Percentiles rank a stretch among this genome's conserved stretches.
Evolutionary conservation across 2,888 invertebrate genomes (phyloP).

Genomic region (Neoaliturus tenellus): DNA sequence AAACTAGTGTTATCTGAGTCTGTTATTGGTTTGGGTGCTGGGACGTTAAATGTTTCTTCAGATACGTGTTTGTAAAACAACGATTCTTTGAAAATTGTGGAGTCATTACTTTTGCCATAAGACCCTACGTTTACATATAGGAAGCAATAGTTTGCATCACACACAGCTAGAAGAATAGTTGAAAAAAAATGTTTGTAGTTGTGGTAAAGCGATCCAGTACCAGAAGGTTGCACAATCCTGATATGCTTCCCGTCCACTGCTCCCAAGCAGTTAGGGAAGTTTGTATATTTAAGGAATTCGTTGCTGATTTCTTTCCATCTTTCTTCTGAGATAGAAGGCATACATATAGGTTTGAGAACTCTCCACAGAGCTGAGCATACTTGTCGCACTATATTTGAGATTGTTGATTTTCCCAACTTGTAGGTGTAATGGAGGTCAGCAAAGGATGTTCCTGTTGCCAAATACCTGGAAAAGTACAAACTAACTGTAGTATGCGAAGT

Average conservation of each 20-base stretch:
- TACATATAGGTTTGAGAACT: background rate
- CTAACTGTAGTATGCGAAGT: too few species aligned
- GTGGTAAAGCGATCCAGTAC: conserved; percentile 45
- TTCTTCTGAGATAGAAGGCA: conserved; percentile 32
- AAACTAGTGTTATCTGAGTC: background rate
- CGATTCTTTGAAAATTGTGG: conserved; percentile 25
- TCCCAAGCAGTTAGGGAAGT: conserved; percentile 50
- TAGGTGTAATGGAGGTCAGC: background rate
- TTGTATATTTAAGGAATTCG: conserved; percentile 52
- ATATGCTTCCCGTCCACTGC: conserved; percentile 56
- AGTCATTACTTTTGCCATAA: conserved; percentile 39
- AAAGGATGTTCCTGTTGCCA: too few species aligned
- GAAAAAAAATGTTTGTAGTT: conserved; percentile 56
- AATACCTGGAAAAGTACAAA: too few species aligned
- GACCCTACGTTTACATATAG: conserved; percentile 12
- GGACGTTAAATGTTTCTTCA: background rate
- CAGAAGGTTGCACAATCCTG: conserved; percentile 45
- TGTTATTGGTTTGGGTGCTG: conserved; percentile 1
- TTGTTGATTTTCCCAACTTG: conserved; percentile 23
- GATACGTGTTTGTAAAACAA: background rate
- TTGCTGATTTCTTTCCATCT: conserved; percentile 51
- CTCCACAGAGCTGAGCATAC: conserved; percentile 47
- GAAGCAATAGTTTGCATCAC: too few species aligned
- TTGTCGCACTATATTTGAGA: conserved; percentile 33
- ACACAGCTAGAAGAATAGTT: conserved; percentile 52